Evolutionary conservation across 37 sponge, comb jelly and placozoan genomes (phyloP), one percentile per base, ranked within the genome.

Genomic region (Eunapius fragilis): DNA sequence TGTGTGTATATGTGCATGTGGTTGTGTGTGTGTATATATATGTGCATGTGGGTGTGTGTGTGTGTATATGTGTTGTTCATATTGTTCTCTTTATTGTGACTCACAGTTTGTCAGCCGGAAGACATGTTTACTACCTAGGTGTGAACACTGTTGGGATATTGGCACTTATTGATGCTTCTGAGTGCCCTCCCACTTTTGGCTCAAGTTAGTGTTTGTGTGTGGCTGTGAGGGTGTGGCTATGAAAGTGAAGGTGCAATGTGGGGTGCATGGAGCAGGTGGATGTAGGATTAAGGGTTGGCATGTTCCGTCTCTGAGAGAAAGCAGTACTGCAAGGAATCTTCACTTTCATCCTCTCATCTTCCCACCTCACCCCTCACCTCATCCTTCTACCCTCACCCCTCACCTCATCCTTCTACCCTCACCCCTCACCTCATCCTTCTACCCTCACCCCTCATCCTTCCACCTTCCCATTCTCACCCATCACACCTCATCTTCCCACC

Each of bases 171-270:
- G 92, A 92, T 85, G 89, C 92, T 14, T 92, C 92, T 3, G 92
- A 92, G 77, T 92, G 92, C 76, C 92, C 92, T 19, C 92, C 92
- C 19, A 92, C 92, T 25, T 92, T 70, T 85, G 92, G 92, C 25
- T 68, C 89, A 23, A 82, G 86, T 85, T n/a, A 70, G 80, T 31
- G 72, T 25, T 2, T 26, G n/a, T 19, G 37, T 49, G 47, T 19
- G 25, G 3, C 7, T 45, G 47, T 45, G 47, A n/a, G n/a, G n/a
- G 37, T 49, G 47, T 19, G 25, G 3, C 7, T 45, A 9, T 58
- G 58, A 17, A 22, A 4, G 31, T 11, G 13, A 73, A 27, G 74
- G 32, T 24, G n/a, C 14, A 73, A 14, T 34, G 33, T 17, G 31
- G 74, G 17, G 33, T 2, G 74, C 14, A 11, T 2, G 58, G 58